Conservation (phyloP, 2,113 vertebrate species). For the Mixornis gularis region DNA sequence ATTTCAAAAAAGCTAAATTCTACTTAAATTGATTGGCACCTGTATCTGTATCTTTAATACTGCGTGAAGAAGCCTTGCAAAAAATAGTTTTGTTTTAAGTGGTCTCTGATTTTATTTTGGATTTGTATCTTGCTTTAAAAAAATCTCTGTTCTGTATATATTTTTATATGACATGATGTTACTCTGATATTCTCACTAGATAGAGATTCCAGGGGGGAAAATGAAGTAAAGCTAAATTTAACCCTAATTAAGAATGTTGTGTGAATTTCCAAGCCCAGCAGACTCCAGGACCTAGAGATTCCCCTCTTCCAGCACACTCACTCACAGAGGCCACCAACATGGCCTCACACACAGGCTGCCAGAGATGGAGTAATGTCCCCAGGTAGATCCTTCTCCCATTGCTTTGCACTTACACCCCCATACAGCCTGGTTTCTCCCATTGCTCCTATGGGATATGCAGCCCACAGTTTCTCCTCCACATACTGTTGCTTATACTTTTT, state of each 20-base stretch:
- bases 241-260: background rate
- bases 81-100: background rate
- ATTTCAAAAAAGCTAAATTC: background rate
- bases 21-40: background rate
- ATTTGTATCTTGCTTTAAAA: background rate
- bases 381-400: background rate
- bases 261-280: background rate
- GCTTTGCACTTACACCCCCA: background rate
- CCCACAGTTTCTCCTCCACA: background rate
- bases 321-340: rapidly evolving
- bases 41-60: background rate
- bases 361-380: background rate
- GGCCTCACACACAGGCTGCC: background rate
- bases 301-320: background rate
- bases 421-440: background rate
- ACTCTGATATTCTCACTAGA: background rate
- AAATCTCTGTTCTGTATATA: background rate
- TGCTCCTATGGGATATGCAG: background rate
- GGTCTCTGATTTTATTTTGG: background rate
- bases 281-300: background rate
- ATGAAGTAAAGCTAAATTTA: background rate
- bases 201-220: rapidly evolving
- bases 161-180: background rate
- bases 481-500: background rate
- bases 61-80: background rate